Conservation (phyloP, 2,113 vertebrate species). For the Barnardius zonarius region DNA sequence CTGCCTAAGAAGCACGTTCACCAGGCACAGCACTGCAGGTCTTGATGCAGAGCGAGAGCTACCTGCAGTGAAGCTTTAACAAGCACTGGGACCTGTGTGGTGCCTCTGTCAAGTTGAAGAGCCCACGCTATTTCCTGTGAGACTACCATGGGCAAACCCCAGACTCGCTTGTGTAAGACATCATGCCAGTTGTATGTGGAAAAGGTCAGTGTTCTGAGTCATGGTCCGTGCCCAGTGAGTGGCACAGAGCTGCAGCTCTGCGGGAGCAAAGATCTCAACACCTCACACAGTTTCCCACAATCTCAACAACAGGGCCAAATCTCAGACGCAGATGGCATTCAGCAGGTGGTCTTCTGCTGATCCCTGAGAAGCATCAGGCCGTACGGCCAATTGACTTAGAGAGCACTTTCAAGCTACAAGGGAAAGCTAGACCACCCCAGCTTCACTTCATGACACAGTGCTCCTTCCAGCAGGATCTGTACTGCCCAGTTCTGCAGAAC, state of each 20-base stretch:
- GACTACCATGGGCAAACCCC: background rate
- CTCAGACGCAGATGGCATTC: background rate
- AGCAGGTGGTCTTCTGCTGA: background rate
- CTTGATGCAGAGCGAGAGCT: rapidly evolving
- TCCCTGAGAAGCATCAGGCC: background rate
- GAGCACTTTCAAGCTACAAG: background rate
- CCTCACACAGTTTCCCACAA: background rate
- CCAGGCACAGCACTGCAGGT: background rate
- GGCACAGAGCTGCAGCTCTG: background rate
- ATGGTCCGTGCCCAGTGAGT: rapidly evolving
- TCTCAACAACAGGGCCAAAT: background rate
- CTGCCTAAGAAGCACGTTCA: background rate
- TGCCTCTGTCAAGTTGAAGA: background rate
- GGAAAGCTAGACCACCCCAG: background rate
- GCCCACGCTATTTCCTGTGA: background rate
- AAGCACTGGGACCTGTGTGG: rapidly evolving
- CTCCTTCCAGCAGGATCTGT: background rate
- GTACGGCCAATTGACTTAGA: background rate
- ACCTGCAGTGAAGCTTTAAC: background rate
- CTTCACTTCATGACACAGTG: background rate
- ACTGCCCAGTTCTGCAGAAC: background rate
- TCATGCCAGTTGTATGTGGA: background rate
- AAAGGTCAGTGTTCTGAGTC: background rate
- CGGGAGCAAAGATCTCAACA: background rate
- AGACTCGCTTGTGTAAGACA: background rate